Evolutionary conservation across 1,140 invertebrate species (phyloP).

Genomic region (Berghia stephanieae): DNA sequence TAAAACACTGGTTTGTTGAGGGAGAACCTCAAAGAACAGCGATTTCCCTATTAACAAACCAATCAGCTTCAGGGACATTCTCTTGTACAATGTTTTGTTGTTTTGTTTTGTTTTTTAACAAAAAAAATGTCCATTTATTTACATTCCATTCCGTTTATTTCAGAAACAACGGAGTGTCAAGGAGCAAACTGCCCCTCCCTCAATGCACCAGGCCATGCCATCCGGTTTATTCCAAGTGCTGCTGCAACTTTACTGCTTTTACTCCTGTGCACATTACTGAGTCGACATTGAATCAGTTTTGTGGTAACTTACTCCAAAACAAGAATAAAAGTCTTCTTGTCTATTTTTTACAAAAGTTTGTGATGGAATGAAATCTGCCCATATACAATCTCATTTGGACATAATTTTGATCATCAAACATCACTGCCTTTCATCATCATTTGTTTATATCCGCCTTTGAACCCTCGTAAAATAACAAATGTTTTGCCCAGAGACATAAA

Average conservation of each 20-base stretch:
- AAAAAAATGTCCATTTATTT: not conserved
- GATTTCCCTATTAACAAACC: not conserved
- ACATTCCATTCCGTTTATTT: conserved; percentile 26
- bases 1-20: not conserved
- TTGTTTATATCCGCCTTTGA: too few relatives aligned
- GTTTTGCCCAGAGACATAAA: too few relatives aligned
- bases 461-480: too few relatives aligned
- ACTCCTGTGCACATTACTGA: not conserved
- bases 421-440: too few relatives aligned
- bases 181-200: conserved; percentile 50
- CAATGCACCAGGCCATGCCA: conserved; percentile 10
- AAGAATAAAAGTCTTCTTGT: not conserved
- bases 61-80: not conserved
- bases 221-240: not conserved
- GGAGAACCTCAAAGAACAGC: not conserved
- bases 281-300: too few relatives aligned
- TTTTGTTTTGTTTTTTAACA: not conserved
- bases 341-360: not conserved
- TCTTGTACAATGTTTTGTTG: not conserved
- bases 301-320: not conserved
- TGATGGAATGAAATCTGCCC: not conserved
- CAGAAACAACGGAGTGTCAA: conserved; percentile 57
- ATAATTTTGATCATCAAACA: too few relatives aligned
- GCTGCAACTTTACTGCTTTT: not conserved
- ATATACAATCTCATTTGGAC: too few relatives aligned